A percentile compares a stretch with the other conserved stretches of the same genome.
Evolutionary conservation across 1,140 invertebrate species (phyloP).

Genomic region (Drosophila biarmipes): DNA sequence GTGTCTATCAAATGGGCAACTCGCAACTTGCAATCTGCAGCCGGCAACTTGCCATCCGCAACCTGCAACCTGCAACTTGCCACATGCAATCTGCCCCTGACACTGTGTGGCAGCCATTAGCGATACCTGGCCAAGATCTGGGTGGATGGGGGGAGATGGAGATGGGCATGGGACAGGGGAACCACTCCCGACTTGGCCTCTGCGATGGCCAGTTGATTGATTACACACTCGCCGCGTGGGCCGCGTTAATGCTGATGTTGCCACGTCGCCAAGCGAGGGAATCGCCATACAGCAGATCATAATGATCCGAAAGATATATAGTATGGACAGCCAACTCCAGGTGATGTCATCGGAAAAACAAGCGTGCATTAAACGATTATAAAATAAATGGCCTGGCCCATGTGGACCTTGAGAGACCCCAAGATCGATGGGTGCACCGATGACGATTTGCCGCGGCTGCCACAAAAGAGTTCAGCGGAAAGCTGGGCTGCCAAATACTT

Average conservation of each 20-base stretch:
- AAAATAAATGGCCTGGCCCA: constrained; percentile 35
- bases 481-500: constrained; percentile 35
- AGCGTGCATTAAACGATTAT: constrained; percentile 41
- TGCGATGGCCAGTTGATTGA: constrained; percentile 69
- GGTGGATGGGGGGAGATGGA: too few species aligned
- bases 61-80: constrained; percentile 43
- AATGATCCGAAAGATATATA: constrained; percentile 28
- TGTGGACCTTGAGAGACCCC: constrained; percentile 27
- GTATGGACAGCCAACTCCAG: neutral
- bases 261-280: constrained; percentile 50
- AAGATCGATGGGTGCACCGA: constrained; percentile 5
- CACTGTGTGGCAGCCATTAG: constrained; percentile 73
- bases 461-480: constrained; percentile 7
- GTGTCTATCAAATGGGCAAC: constrained; percentile 29
- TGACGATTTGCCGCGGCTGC: constrained; percentile 14
- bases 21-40: constrained; percentile 10
- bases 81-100: constrained; percentile 60
- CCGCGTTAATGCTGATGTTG: constrained; percentile 61
- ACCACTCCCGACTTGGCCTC: constrained; percentile 68
- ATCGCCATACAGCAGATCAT: constrained; percentile 27
- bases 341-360: constrained; percentile 53
- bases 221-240: constrained; percentile 74
- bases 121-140: constrained; percentile 40
- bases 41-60: constrained; percentile 11
- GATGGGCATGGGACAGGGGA: neutral